These are phyloP conservation scores for Disparrhopalites patrizii DNA, from an alignment of 2,888 invertebrate genomes.

Conservation along the genomic window DNA sequence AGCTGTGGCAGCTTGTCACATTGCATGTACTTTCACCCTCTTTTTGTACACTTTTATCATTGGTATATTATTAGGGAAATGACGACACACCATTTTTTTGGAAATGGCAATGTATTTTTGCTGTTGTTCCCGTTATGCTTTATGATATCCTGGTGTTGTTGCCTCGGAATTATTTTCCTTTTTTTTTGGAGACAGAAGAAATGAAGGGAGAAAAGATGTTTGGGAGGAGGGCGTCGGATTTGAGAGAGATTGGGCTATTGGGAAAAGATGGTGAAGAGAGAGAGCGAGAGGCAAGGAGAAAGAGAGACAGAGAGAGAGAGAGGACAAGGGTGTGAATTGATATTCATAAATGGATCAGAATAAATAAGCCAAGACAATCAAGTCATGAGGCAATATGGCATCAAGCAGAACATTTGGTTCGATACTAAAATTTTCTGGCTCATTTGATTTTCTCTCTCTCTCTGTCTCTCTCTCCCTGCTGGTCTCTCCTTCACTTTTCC, in stretches of 20 bases:
- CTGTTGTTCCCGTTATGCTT: too few relatives aligned
- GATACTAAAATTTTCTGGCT: constrained; percentile 39
- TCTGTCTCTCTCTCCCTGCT: constrained; percentile 11
- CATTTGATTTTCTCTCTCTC: constrained; percentile 29
- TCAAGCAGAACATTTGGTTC: constrained; percentile 36
- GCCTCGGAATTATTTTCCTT: neutral
- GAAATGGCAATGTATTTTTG: too few relatives aligned
- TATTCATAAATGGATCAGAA: constrained; percentile 39
- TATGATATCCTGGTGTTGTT: too few relatives aligned
- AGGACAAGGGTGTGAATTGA: constrained; percentile 31
- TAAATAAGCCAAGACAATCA: constrained; percentile 36
- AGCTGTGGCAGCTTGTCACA: too few relatives aligned
- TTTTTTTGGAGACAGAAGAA: too few relatives aligned
- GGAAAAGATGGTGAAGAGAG: neutral
- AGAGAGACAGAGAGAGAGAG: constrained; percentile 1
- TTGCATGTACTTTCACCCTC: too few relatives aligned
- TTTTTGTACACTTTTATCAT: too few relatives aligned
- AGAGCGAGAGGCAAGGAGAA: neutral
- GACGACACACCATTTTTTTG: too few relatives aligned
- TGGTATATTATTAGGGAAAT: too few relatives aligned
- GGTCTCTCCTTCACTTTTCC: neutral
- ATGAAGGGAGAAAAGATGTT: too few relatives aligned
- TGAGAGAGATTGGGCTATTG: too few relatives aligned
- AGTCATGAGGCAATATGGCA: constrained; percentile 33
- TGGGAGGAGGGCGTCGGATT: too few relatives aligned